Percentiles rank a stretch among this genome's conserved stretches.
phyloP scores from a whole-genome alignment of 2,888 invertebrate species.

The Rhingia campestris region DNA sequence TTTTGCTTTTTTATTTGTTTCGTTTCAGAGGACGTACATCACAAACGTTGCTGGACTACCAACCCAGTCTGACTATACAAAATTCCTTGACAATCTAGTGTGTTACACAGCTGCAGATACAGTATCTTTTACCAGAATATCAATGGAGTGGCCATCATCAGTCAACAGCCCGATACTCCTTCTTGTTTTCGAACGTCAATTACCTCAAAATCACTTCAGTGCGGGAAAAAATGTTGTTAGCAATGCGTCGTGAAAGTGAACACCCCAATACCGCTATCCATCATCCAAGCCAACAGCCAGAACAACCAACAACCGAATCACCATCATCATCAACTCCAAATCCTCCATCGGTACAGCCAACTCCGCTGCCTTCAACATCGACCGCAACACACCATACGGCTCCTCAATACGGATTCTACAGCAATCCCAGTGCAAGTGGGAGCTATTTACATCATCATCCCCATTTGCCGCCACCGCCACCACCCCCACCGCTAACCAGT shows the following conservation, averaged over 20 bases:
- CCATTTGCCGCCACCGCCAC: slow-evolving; percentile 73
- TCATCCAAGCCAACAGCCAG: slow-evolving; percentile 60
- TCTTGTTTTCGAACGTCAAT: slow-evolving; percentile 22
- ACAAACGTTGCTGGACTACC: slow-evolving; percentile 3
- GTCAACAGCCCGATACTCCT: not conserved
- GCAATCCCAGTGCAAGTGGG: slow-evolving; percentile 70
- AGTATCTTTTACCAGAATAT: not conserved
- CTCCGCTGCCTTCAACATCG: slow-evolving; percentile 71
- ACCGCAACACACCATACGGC: slow-evolving; percentile 64
- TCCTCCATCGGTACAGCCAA: slow-evolving; percentile 26
- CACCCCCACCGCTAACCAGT: slow-evolving; percentile 55
- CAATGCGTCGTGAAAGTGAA: slow-evolving; percentile 91
- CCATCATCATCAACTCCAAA: slow-evolving; percentile 34
- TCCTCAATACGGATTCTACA: slow-evolving; percentile 76
- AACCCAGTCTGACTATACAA: not conserved
- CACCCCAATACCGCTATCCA: slow-evolving; percentile 79
- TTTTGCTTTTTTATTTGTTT: slow-evolving; percentile 14
- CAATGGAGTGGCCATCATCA: slow-evolving; percentile 46
- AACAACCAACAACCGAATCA: slow-evolving; percentile 72
- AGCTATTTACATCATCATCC: slow-evolving; percentile 73
- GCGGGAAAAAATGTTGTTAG: slow-evolving; percentile 84
- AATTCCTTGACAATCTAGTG: slow-evolving; percentile 4
- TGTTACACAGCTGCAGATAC: not conserved
- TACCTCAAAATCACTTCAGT: slow-evolving; percentile 57
- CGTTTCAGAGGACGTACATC: slow-evolving; percentile 26